phyloP scores from a whole-genome alignment of 2,797 vertebrate species.

The Craterocephalus amniculus region DNA sequence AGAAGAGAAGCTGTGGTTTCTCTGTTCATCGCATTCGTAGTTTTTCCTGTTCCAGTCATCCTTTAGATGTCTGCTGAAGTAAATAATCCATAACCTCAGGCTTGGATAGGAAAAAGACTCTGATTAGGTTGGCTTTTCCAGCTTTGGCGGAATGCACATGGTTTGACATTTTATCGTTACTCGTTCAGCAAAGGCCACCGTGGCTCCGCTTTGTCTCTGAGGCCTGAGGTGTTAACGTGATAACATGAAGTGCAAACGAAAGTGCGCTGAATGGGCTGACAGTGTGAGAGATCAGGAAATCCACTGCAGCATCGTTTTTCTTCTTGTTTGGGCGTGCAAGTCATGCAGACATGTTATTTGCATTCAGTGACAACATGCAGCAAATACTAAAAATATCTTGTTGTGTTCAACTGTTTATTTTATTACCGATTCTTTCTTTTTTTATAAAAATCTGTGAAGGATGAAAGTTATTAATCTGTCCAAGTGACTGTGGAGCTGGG shows the following conservation, averaged over 20 bases:
- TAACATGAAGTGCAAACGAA: constrained; percentile 11
- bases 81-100: constrained; percentile 56
- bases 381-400: constrained; percentile 5
- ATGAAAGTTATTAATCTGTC: neutral
- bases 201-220: constrained; percentile 11
- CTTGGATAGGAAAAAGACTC: constrained; percentile 63
- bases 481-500: neutral
- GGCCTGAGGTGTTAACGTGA: constrained; percentile 34
- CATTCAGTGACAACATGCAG: constrained; percentile 13
- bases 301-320: neutral
- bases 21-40: constrained; percentile 22
- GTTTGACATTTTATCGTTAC: constrained; percentile 29
- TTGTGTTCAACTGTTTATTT: neutral
- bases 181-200: constrained; percentile 1
- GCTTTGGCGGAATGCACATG: constrained; percentile 24
- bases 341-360: constrained; percentile 20
- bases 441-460: too few species aligned
- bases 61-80: constrained; percentile 43
- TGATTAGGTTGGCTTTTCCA: constrained; percentile 49
- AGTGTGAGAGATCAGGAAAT: constrained; percentile 2
- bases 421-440: too few species aligned
- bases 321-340: constrained; percentile 5
- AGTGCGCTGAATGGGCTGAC: constrained; percentile 7
- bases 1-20: constrained; percentile 34
- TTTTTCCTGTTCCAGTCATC: constrained; percentile 38